Percentiles rank a stretch among this genome's conserved stretches.
phyloP scores from a whole-genome alignment of 2,888 invertebrate species.

The Latrodectus elegans region DNA sequence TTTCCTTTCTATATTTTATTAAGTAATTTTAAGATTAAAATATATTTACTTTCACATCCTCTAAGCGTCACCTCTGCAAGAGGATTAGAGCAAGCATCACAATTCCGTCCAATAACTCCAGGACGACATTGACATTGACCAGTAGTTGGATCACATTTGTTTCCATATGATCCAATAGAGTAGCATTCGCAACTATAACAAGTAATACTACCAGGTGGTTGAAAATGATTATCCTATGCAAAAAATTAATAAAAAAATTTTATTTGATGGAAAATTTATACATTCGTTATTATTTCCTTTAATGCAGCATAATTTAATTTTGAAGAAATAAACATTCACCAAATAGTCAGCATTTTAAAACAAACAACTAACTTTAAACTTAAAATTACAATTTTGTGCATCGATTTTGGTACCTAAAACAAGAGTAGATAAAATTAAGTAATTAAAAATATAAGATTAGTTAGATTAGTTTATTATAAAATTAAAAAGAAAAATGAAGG shows the following conservation, averaged over 20 bases:
- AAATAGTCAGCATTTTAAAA: too few species aligned
- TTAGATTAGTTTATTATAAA: too few species aligned
- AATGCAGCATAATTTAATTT: neutral
- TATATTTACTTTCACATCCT: conserved; percentile 86
- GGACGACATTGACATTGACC: conserved; percentile 93
- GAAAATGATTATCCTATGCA: conserved; percentile 87
- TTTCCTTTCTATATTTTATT: too few species aligned
- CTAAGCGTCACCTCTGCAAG: conserved; percentile 92
- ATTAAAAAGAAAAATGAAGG: too few species aligned
- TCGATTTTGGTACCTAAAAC: too few species aligned
- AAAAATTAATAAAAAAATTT: conserved; percentile 26
- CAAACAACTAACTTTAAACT: too few species aligned
- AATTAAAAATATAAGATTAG: too few species aligned
- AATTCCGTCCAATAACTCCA: conserved; percentile 93
- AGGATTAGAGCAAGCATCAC: conserved; percentile 92
- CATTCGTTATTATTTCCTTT: neutral
- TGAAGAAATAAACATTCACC: too few species aligned
- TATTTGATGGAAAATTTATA: neutral
- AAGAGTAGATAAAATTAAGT: too few species aligned
- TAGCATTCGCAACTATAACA: conserved; percentile 95
- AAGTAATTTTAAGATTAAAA: too few species aligned
- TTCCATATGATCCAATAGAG: conserved; percentile 86
- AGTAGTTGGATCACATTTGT: conserved; percentile 82
- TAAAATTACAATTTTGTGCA: too few species aligned
- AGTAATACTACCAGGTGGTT: conserved; percentile 80